phyloP scores from a whole-genome alignment of 2,888 invertebrate genomes.

The Ennomos fuscantarius region DNA sequence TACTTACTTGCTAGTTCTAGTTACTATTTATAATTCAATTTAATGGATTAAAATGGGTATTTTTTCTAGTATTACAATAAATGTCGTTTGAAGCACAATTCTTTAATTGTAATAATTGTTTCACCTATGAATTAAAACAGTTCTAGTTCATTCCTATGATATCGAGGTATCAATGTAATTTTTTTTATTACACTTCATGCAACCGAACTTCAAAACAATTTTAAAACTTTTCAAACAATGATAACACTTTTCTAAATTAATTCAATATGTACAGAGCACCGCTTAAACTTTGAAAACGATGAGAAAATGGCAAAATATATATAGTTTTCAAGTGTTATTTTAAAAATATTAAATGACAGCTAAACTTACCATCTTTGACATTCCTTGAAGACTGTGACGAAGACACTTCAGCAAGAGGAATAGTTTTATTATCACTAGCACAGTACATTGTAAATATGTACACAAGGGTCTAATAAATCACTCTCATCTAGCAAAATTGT shows the following conservation, averaged over 20 bases:
- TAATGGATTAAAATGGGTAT: too few relatives aligned
- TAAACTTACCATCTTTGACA: conserved; percentile 90
- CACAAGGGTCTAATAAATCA: conserved; percentile 67
- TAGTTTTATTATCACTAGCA: conserved; percentile 89
- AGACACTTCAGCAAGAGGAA: conserved; percentile 89
- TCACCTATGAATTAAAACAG: too few relatives aligned
- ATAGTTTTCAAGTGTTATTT: conserved; percentile 16
- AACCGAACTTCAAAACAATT: conserved; percentile 36
- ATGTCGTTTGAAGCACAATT: too few relatives aligned
- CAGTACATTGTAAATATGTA: conserved; percentile 87
- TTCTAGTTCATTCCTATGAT: too few relatives aligned
- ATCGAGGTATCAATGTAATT: too few relatives aligned
- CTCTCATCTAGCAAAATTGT: conserved; percentile 85
- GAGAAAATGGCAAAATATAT: conserved; percentile 5
- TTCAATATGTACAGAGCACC: neutral
- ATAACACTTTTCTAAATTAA: conserved; percentile 10
- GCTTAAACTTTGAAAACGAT: conserved; percentile 3
- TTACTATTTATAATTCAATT: too few relatives aligned
- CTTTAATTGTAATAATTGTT: too few relatives aligned
- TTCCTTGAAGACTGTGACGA: conserved; percentile 89
- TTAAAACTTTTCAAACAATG: conserved; percentile 37
- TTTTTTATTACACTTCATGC: too few relatives aligned
- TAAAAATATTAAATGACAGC: conserved; percentile 48
- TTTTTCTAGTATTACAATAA: too few relatives aligned
- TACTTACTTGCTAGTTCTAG: too few relatives aligned